Base-by-base conservation (phyloP, 2,797 vertebrate species). In the Craterocephalus amniculus region DNA sequence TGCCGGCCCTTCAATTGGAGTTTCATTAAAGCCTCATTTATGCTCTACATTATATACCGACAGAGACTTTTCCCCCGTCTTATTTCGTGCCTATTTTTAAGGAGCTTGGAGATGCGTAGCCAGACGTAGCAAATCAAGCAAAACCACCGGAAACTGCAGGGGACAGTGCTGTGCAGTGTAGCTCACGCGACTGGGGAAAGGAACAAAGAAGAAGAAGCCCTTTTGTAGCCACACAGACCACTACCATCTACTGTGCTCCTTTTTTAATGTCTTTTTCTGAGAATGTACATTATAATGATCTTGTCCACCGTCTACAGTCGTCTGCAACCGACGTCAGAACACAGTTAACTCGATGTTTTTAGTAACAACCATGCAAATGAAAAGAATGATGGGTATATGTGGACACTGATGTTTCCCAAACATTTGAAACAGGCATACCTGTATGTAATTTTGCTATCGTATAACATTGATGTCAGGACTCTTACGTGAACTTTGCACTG, bases 31-130 rank as follows among this genome's bases (percentile, higher is more conserved):
- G 20, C 18, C 18, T 48, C n/a, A 22, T 48, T 48, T 48, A 48
- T 48, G 45, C n/a, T 48, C n/a, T 48, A 48, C 1, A 2, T n/a
- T 48, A 22, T 10, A 10, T 48, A 45, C 18, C 5, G 20, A 8
- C 20, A 45, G 20, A 45, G 43, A n/a, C 76, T 43, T 54, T 58
- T 56, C 65, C 76, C 68, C 74, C 20, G 45, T 48, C 68, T 45
- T 54, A 58, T 83, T 81, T 22, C 9, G n/a, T 48, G 45, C 45
- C 45, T 48, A 22, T 48, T 48, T 48, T n/a, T 48, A 48, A 8
- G 10, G 45, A 11, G 10, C 18, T 22, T 48, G 8, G 3, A 1
- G 0, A 22, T 48, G n/a, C 3, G 20, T 48, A 48, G 45, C 45
- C 45, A 48, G 7, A 48, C 9, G 45, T 48, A 48, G 45, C 45